Conservation (phyloP, 2,113 vertebrate species). For the Junco hyemalis region DNA sequence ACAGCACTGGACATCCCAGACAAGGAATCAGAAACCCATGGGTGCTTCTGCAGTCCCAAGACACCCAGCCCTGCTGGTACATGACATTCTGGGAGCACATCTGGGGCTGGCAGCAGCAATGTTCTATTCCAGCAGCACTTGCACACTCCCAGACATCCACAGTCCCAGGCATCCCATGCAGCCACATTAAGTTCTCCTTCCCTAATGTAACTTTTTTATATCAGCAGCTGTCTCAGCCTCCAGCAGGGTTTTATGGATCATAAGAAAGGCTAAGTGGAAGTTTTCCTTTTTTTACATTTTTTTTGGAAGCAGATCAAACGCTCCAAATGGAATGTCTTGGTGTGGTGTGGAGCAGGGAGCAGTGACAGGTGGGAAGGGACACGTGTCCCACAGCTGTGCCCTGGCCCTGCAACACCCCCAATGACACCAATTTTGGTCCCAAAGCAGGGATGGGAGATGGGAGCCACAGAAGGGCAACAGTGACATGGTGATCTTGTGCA, state of each 20-base stretch:
- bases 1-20: neutral
- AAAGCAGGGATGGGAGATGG: neutral
- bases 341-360: neutral
- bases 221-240: slow-evolving; percentile 41
- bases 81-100: neutral
- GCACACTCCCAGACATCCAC: neutral
- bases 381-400: fast-evolving
- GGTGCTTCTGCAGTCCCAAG: neutral
- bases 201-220: neutral
- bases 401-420: neutral
- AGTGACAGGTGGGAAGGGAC: neutral
- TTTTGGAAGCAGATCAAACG: neutral
- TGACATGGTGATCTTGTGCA: neutral
- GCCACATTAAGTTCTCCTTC: neutral
- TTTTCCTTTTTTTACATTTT: neutral
- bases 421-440: neutral
- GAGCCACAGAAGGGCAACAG: neutral
- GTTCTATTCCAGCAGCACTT: neutral
- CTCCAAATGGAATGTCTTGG: fast-evolving
- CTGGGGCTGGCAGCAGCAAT: neutral
- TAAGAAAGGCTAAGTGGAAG: slow-evolving; percentile 40
- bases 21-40: neutral
- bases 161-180: neutral
- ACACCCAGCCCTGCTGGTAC: neutral
- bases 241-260: slow-evolving; percentile 33